These are phyloP conservation scores for Nyctereutes procyonoides DNA, from an alignment of 2,113 vertebrate genomes.

Conservation along the genomic window DNA sequence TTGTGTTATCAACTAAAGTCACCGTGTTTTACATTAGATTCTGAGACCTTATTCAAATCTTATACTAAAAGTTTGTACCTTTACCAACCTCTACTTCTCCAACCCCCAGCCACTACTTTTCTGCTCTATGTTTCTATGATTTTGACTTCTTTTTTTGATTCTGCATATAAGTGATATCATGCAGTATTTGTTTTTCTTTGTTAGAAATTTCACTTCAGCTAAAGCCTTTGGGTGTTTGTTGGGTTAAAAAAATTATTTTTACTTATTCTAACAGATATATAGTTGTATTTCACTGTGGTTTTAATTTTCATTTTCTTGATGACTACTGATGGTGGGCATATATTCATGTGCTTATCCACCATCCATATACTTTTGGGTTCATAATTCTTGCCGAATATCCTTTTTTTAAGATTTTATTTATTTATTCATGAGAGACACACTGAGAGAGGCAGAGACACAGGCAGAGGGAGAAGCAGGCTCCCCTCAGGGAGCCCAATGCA, in stretches of 20 bases:
- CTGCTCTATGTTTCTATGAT: neutral
- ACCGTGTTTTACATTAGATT: neutral
- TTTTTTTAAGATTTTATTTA: no score
- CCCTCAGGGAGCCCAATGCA: no score
- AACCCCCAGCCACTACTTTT: neutral
- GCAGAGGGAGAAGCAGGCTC: no score
- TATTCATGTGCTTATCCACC: neutral
- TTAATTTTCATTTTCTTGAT: slow-evolving; percentile 3
- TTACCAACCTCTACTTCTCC: neutral
- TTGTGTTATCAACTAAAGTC: neutral
- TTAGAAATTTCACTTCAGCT: neutral
- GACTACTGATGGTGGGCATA: neutral
- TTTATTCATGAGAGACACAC: no score
- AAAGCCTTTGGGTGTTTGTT: neutral
- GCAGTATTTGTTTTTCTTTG: neutral
- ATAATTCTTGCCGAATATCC: neutral
- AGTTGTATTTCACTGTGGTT: neutral
- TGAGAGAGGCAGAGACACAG: no score
- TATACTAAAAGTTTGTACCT: neutral
- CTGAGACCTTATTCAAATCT: neutral
- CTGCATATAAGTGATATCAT: neutral
- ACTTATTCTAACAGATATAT: neutral
- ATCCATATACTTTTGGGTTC: neutral
- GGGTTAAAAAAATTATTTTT: neutral
- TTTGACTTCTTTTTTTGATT: neutral